A percentile compares a stretch with the other conserved stretches of the same genome.
Evolutionary conservation across 2,888 invertebrate genomes (phyloP).

Genomic region (Ypsolopha sequella): DNA sequence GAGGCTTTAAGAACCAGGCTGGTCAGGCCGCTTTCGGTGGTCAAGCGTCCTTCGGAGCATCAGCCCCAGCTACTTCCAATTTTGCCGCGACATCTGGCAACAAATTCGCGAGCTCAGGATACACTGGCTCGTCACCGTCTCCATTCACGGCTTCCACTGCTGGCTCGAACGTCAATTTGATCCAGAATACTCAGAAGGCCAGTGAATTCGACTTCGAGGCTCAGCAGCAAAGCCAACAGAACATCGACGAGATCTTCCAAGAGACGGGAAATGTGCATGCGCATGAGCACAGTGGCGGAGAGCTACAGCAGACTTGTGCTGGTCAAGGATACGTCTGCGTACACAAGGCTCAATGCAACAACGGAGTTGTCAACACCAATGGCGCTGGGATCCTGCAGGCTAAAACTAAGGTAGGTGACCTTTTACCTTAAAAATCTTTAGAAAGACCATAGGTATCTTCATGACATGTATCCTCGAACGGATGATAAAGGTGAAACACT

Average conservation of each 20-base stretch:
- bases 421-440: not conserved
- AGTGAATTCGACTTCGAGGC: constrained; percentile 41
- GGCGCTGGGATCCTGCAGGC: constrained; percentile 60
- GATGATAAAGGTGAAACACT: too few species aligned
- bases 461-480: too few species aligned
- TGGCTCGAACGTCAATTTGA: constrained; percentile 43
- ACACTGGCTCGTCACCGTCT: constrained; percentile 46
- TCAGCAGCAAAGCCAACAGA: constrained; percentile 43
- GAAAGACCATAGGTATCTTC: not conserved
- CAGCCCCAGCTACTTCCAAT: constrained; percentile 6
- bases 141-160: constrained; percentile 39
- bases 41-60: constrained; percentile 14
- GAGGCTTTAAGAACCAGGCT: constrained; percentile 17
- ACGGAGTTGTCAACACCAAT: constrained; percentile 69
- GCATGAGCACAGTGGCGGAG: constrained; percentile 34
- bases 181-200: constrained; percentile 41
- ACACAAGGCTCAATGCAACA: constrained; percentile 67
- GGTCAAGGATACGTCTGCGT: constrained; percentile 74
- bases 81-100: constrained; percentile 13
- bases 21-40: constrained; percentile 14
- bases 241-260: constrained; percentile 44
- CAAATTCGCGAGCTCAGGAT: constrained; percentile 23
- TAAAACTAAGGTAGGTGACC: constrained; percentile 52
- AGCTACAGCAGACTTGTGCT: constrained; percentile 65
- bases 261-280: constrained; percentile 41